phyloP scores from a whole-genome alignment of 2,113 vertebrate species.

The Platysternon megacephalum region DNA sequence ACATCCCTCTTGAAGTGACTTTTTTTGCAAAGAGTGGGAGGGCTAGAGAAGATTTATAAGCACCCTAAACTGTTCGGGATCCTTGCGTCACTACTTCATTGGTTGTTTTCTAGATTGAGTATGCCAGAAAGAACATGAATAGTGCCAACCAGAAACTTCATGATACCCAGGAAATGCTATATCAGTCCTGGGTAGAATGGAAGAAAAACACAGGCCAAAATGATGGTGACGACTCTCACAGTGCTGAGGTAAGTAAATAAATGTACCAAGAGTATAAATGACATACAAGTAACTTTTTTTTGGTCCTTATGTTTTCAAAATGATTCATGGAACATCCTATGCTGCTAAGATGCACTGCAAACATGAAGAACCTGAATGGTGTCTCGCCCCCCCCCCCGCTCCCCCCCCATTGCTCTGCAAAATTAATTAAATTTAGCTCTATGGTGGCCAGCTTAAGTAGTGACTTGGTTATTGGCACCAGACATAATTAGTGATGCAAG shows the following conservation, averaged over 20 bases:
- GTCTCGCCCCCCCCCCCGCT: no score
- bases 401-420: no score
- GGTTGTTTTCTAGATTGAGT: slow-evolving; percentile 85
- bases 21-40: no score
- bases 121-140: slow-evolving; percentile 86
- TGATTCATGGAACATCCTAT: background rate
- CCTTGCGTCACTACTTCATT: slow-evolving; percentile 35
- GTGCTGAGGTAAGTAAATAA: slow-evolving; percentile 82
- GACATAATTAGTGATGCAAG: background rate
- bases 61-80: background rate
- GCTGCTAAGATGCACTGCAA: background rate
- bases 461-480: no score
- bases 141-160: slow-evolving; percentile 87
- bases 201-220: slow-evolving; percentile 76
- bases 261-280: background rate
- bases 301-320: background rate
- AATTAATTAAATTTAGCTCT: no score
- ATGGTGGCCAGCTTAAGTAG: no score
- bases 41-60: background rate
- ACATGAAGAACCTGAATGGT: no score
- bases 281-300: no score
- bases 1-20: background rate
- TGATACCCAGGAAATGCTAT: slow-evolving; percentile 83
- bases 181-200: slow-evolving; percentile 82
- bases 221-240: slow-evolving; percentile 70